A percentile compares a stretch with the other conserved stretches of the same genome.
Evolutionary conservation across 1,140 invertebrate genomes (phyloP).

Genomic region (Palaemon carinicauda): DNA sequence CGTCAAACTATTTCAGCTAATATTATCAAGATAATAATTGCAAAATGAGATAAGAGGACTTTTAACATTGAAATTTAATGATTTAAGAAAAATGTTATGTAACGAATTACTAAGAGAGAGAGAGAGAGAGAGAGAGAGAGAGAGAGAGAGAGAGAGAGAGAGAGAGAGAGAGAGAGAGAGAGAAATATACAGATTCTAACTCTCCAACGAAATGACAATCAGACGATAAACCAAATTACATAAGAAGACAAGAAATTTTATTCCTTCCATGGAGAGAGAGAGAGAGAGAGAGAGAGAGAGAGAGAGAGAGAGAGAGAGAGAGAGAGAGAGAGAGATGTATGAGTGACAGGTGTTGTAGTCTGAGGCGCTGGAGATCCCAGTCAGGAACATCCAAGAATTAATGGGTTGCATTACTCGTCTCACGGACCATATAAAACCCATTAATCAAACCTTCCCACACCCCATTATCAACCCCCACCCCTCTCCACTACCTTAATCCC

Average conservation of each 20-base stretch:
- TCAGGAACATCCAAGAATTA: slow-evolving; percentile 12
- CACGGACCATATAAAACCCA: slow-evolving; percentile 24
- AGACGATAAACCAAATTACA: too few relatives aligned
- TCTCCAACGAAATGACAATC: too few relatives aligned
- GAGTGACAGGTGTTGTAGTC: slow-evolving; percentile 34
- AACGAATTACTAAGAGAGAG: background rate
- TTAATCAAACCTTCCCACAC: background rate
- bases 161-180: background rate
- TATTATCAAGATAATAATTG: too few relatives aligned
- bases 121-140: background rate
- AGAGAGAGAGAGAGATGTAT: background rate
- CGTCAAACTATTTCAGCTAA: too few relatives aligned
- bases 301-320: background rate
- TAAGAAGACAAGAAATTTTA: too few relatives aligned
- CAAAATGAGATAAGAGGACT: too few relatives aligned
- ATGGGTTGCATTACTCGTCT: slow-evolving; percentile 36
- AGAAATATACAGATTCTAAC: too few relatives aligned
- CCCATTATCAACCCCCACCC: background rate
- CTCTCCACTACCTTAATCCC: background rate
- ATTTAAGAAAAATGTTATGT: too few relatives aligned
- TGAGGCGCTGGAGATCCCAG: background rate
- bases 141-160: background rate
- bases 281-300: background rate
- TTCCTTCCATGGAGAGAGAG: background rate
- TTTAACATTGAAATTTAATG: too few relatives aligned